Conservation (phyloP, 2,113 vertebrate species). For the Polyodon spathula region DNA sequence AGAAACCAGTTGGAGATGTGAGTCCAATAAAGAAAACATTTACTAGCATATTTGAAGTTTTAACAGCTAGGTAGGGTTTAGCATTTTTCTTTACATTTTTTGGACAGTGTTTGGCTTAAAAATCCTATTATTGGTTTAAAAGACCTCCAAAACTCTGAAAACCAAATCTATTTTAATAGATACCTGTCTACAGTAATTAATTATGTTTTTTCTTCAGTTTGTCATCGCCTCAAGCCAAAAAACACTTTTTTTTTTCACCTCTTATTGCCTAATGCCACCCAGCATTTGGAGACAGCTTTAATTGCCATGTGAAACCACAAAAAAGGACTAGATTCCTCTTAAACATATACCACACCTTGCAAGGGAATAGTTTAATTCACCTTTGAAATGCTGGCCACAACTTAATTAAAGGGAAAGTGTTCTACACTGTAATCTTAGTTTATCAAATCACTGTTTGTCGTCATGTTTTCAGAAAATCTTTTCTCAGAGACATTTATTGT, state of each 20-base stretch:
- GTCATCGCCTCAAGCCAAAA: conserved; percentile 76
- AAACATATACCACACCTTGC: conserved; percentile 82
- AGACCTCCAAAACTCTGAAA: conserved; percentile 48
- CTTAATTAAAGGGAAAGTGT: conserved; percentile 92
- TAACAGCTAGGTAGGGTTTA: conserved; percentile 41
- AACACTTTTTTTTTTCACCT: conserved; percentile 52
- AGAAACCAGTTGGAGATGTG: too few species aligned
- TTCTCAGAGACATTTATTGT: conserved; percentile 2
- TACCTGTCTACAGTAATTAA: conserved; percentile 89
- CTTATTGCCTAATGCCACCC: conserved; percentile 81
- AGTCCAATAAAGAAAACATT: too few species aligned
- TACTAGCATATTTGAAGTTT: conserved; percentile 50
- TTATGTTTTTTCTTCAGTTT: conserved; percentile 88
- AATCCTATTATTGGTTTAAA: conserved; percentile 42
- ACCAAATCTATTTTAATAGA: conserved; percentile 62
- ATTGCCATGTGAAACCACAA: conserved; percentile 92
- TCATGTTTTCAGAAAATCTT: background rate
- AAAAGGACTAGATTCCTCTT: conserved; percentile 90
- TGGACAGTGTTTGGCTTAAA: conserved; percentile 41
- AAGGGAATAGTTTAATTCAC: conserved; percentile 79
- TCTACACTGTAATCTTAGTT: conserved; percentile 32
- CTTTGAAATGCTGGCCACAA: conserved; percentile 84
- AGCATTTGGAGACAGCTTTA: conserved; percentile 87
- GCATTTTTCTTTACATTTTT: conserved; percentile 31
- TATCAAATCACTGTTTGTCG: conserved; percentile 8